Base-by-base conservation (phyloP, 2,888 invertebrate genomes). In the Herminia tarsipennalis region DNA sequence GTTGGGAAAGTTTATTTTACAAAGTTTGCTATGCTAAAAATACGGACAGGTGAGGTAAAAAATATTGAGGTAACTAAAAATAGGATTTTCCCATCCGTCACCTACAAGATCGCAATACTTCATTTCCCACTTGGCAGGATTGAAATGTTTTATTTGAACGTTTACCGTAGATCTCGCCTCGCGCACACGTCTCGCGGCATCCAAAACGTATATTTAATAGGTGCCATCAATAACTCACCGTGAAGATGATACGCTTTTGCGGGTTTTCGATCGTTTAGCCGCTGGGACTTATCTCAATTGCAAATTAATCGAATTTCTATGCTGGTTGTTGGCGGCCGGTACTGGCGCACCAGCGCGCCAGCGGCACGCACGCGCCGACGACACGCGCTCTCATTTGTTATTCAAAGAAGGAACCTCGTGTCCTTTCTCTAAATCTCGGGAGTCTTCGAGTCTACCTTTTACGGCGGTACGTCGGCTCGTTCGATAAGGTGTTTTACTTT, bases 141-240 rank as follows among this genome's bases (percentile, higher is more conserved):
- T 86, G 86, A 87, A 84, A 88, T 84, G 84, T 88, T 87, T 86
- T 88, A 88, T 85, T 82, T 81, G 77, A 78, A 73, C 78, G 72
- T 79, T 81, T 79, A 80, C 75, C 60, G 68, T 66, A 71, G 80
- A 78, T 73, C 71, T 67, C 68, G 69, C 44, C 48, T 67, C 62
- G 64, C 68, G 68, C 68, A 77, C 78, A 76, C 78, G 74, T 76
- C 73, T 74, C 69, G 65, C 25, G 12, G 22, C 32, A 47, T 59
- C 69, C 80, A 73, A 86, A 91, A 91, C 86, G 86, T 86, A 81
- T 86, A 87, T 91, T 91, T 92, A 90, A 92, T 92, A 86, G 88
- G 76, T 74, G 78, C 84, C 86, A 92, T 92, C 91, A 92, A 92
- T 92, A 92, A 92, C 90, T 80, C 80, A 73, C 76, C 66, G 76